Conservation (phyloP, 2,797 vertebrate genomes). For the Merluccius polli region DNA sequence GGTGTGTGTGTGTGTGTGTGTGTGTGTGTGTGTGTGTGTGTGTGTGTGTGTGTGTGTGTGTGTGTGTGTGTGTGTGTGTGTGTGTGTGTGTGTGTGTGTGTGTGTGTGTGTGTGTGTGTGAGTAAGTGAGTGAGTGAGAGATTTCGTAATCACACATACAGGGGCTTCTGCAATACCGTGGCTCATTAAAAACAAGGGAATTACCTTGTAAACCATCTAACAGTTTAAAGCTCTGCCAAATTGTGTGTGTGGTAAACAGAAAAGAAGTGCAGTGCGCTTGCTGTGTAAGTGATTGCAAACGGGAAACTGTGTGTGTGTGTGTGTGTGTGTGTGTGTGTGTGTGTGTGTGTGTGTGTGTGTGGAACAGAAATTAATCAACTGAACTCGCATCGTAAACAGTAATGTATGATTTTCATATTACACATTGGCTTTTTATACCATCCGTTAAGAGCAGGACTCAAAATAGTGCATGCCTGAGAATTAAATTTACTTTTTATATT, state of each 20-base stretch:
- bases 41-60: too few species aligned
- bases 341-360: not conserved
- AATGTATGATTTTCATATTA: not conserved
- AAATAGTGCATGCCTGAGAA: not conserved
- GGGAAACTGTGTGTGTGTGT: too few species aligned
- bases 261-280: not conserved
- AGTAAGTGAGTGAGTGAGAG: not conserved
- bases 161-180: not conserved
- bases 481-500: not conserved
- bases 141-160: constrained; percentile 23
- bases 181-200: constrained; percentile 19
- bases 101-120: not conserved
- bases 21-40: too few species aligned
- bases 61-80: too few species aligned
- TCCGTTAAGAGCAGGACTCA: not conserved
- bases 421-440: not conserved
- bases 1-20: too few species aligned
- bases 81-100: not conserved
- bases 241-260: constrained; percentile 3
- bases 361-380: not conserved
- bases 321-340: too few species aligned
- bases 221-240: not conserved
- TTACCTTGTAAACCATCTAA: constrained; percentile 3
- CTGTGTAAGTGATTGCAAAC: not conserved
- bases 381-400: not conserved